A percentile compares a stretch with the other conserved stretches of the same genome.
Evolutionary conservation across 2,888 invertebrate species (phyloP).

Genomic region (Megaustenia siamemsis): DNA sequence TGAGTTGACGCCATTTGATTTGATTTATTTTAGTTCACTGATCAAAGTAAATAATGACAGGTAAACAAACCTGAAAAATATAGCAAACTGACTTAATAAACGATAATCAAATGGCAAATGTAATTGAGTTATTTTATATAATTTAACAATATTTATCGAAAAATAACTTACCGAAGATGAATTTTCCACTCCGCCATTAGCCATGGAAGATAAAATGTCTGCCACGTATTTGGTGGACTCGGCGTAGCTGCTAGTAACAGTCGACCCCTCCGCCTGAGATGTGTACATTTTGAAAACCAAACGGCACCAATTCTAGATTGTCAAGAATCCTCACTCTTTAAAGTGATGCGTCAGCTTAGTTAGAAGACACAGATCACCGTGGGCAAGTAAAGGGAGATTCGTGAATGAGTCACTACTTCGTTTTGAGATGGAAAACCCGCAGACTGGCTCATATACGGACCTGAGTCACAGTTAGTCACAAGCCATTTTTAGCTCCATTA

Average conservation of each 20-base stretch:
- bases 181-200: slow-evolving; percentile 70
- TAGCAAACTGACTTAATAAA: no score
- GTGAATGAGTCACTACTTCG: slow-evolving; percentile 64
- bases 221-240: slow-evolving; percentile 78
- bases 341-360: slow-evolving; percentile 25
- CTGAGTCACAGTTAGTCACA: slow-evolving; percentile 66
- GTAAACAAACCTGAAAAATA: no score
- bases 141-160: background rate
- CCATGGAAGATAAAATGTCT: slow-evolving; percentile 79
- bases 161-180: slow-evolving; percentile 56
- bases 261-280: slow-evolving; percentile 46
- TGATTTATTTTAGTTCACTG: no score
- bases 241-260: slow-evolving; percentile 60
- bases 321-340: slow-evolving; percentile 43
- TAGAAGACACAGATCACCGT: background rate
- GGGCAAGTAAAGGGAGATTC: slow-evolving; percentile 57
- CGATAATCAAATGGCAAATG: no score
- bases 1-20: no score
- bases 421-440: slow-evolving; percentile 65
- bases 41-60: no score
- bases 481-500: slow-evolving; percentile 63
- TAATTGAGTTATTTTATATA: no score
- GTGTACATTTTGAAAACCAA: slow-evolving; percentile 55
- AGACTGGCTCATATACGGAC: slow-evolving; percentile 59
- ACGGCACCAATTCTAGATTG: slow-evolving; percentile 34